These are phyloP conservation scores for Pecten maximus DNA, from an alignment of 2,888 invertebrate species.

Conservation along the genomic window DNA sequence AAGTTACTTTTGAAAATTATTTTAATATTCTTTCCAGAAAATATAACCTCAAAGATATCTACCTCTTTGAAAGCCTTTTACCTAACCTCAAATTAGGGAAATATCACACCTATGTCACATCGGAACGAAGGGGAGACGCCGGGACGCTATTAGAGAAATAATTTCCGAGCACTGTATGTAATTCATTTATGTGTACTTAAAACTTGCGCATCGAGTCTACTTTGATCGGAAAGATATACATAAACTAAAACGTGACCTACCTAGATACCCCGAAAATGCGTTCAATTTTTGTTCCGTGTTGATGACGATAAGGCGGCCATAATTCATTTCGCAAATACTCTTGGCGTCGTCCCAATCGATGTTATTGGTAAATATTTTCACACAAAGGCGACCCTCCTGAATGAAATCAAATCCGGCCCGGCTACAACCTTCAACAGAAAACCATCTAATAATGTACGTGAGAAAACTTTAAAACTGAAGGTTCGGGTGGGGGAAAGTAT, in stretches of 20 bases:
- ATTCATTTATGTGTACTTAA: too few species aligned
- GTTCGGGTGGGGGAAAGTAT: background rate
- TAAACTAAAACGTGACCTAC: background rate
- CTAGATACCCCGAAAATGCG: background rate
- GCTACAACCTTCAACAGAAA: background rate
- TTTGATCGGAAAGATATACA: too few species aligned
- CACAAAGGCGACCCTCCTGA: background rate
- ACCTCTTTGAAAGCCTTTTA: background rate
- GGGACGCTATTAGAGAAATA: too few species aligned
- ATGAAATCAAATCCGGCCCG: background rate
- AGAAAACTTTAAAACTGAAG: background rate
- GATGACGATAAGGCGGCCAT: background rate
- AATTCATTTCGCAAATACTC: background rate
- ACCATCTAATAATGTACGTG: background rate
- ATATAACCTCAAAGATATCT: background rate
- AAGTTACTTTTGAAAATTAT: too few species aligned
- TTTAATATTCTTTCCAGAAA: too few species aligned
- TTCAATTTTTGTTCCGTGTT: background rate
- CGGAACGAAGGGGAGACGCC: too few species aligned
- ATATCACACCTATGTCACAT: too few species aligned
- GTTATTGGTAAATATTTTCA: background rate
- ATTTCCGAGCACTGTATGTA: too few species aligned
- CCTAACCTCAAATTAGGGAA: too few species aligned
- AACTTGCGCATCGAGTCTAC: too few species aligned
- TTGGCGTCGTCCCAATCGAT: background rate